Evolutionary conservation across 1,140 invertebrate genomes (phyloP).

Genomic region (Hestina assimilis): DNA sequence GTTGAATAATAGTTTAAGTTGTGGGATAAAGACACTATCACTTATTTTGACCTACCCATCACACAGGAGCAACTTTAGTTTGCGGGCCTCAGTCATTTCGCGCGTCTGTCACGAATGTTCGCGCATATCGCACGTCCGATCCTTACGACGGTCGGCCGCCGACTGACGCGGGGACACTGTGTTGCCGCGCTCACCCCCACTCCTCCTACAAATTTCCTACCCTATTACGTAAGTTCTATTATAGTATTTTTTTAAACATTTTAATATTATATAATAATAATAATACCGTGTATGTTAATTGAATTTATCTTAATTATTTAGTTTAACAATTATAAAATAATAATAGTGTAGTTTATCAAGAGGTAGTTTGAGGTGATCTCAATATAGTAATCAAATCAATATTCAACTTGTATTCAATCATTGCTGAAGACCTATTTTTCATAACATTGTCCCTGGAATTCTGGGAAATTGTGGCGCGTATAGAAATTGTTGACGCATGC

Average conservation of each 20-base stretch:
- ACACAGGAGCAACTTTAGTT: conserved; percentile 32
- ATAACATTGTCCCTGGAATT: conserved; percentile 47
- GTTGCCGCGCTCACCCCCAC: conserved; percentile 32
- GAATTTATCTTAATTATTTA: too few species aligned
- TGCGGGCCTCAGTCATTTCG: conserved; percentile 50
- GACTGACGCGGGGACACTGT: conserved; percentile 47
- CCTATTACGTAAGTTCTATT: conserved; percentile 37
- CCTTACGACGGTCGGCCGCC: conserved; percentile 44
- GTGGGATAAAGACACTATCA: conserved; percentile 43
- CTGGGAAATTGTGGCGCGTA: conserved; percentile 37
- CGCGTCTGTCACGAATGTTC: conserved; percentile 49
- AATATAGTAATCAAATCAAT: background rate
- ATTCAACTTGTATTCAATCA: background rate
- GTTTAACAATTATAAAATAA: too few species aligned
- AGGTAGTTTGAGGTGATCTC: background rate
- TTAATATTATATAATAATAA: background rate
- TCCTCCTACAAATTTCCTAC: conserved; percentile 33
- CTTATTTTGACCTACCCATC: conserved; percentile 43
- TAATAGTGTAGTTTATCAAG: too few species aligned
- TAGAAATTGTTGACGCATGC: conserved; percentile 47
- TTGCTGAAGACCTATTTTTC: conserved; percentile 2
- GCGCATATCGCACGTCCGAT: conserved; percentile 47
- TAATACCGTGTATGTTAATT: too few species aligned
- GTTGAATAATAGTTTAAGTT: conserved; percentile 15
- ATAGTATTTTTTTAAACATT: background rate